phyloP scores from a whole-genome alignment of 2,888 invertebrate genomes.

The Cosmorhoe ocellata region DNA sequence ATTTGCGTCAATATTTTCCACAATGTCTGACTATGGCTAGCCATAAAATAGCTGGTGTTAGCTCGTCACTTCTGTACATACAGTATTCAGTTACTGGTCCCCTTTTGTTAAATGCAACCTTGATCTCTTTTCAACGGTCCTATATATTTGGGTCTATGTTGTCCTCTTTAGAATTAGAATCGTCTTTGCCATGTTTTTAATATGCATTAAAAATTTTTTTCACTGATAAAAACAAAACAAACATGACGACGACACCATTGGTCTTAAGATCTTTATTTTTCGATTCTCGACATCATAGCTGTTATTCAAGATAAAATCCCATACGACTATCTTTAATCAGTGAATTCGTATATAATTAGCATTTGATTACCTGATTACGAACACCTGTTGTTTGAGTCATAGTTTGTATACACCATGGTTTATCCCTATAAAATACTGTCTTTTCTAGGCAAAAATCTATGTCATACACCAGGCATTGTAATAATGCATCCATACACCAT shows the following conservation, averaged over 20 bases:
- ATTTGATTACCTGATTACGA: background rate
- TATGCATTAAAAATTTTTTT: too few relatives aligned
- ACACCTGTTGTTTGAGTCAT: conserved; percentile 11
- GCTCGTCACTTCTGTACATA: background rate
- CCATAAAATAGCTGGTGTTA: conserved; percentile 14
- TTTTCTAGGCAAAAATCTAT: too few relatives aligned
- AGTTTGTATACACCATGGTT: background rate
- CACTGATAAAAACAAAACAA: too few relatives aligned
- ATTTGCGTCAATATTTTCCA: conserved; percentile 17
- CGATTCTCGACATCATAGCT: too few relatives aligned
- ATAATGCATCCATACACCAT: too few relatives aligned
- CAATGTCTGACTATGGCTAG: conserved; percentile 25
- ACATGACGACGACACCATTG: background rate
- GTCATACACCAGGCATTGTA: too few relatives aligned
- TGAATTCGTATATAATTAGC: conserved; percentile 5
- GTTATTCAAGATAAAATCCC: background rate
- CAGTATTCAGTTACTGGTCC: conserved; percentile 15
- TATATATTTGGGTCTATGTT: conserved; percentile 12
- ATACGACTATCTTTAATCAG: conserved; percentile 4
- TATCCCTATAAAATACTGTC: too few relatives aligned
- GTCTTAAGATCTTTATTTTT: too few relatives aligned
- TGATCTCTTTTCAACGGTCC: conserved; percentile 17
- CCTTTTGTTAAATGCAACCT: conserved; percentile 18
- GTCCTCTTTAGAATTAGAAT: background rate
- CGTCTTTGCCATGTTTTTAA: conserved; percentile 2